These are phyloP conservation scores for Mormyrops boulengeri DNA, from an alignment of 2,797 vertebrate species.

Conservation along the genomic window DNA sequence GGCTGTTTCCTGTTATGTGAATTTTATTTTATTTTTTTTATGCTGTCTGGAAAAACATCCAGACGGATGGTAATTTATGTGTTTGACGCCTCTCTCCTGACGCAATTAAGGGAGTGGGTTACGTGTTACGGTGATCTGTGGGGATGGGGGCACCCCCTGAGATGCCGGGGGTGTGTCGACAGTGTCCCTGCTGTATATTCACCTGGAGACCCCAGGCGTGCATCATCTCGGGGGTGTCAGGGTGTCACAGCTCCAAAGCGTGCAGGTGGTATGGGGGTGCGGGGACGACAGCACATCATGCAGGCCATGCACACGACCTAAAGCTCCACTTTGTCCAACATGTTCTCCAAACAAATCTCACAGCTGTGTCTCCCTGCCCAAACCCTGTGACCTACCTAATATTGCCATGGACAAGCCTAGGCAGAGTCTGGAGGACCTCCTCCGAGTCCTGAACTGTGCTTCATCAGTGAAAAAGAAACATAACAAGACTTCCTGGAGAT, in stretches of 20 bases:
- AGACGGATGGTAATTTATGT: background rate
- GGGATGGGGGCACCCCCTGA: background rate
- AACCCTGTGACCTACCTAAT: background rate
- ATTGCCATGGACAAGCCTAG: background rate
- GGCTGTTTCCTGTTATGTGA: background rate
- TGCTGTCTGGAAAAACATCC: constrained; percentile 25
- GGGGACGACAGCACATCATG: background rate
- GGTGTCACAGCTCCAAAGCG: background rate
- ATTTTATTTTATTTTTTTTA: constrained; percentile 18
- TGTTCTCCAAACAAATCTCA: constrained; percentile 47
- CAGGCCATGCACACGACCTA: constrained; percentile 59
- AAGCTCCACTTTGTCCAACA: constrained; percentile 58
- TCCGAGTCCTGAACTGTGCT: background rate
- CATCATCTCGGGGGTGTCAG: background rate
- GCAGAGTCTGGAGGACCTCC: background rate
- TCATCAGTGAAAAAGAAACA: background rate
- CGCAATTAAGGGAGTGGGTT: constrained; percentile 1
- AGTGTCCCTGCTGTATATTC: constrained; percentile 62
- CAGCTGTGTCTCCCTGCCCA: background rate
- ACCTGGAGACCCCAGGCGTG: background rate
- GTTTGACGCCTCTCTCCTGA: background rate
- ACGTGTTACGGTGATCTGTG: background rate
- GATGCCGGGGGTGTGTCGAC: constrained; percentile 22
- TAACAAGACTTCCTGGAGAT: background rate
- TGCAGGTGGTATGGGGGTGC: background rate